Conservation (phyloP, 1,140 invertebrate genomes). For the Adelges cooleyi region DNA sequence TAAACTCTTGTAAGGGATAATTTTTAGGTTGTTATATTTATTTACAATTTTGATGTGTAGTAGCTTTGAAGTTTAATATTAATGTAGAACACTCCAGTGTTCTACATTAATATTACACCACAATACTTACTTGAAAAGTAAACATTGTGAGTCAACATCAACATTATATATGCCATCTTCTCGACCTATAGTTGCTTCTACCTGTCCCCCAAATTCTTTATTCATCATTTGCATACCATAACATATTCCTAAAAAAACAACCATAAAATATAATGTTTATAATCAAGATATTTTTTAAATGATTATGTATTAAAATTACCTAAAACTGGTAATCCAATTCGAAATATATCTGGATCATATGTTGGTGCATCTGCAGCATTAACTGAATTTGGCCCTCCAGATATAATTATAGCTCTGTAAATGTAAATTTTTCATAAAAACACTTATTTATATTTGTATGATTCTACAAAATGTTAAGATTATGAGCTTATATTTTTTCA, state of each 20-base stretch:
- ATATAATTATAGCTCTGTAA: conserved; percentile 90
- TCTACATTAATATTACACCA: not conserved
- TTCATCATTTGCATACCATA: conserved; percentile 99
- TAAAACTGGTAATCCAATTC: conserved; percentile 86
- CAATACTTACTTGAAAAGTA: conserved; percentile 79
- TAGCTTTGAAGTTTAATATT: conserved; percentile 20
- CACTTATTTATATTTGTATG: too few species aligned
- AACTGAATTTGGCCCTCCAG: conserved; percentile 93
- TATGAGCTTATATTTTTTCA: too few species aligned
- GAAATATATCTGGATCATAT: conserved; percentile 92
- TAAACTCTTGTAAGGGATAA: too few species aligned
- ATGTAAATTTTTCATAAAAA: conserved; percentile 30
- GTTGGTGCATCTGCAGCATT: conserved; percentile 87
- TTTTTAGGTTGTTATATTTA: too few species aligned
- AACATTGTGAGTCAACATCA: conserved; percentile 76
- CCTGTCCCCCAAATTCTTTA: conserved; percentile 92
- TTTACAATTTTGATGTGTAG: too few species aligned
- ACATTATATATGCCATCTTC: conserved; percentile 93
- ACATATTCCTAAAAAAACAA: conserved; percentile 64
- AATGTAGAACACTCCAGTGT: not conserved
- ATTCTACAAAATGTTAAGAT: too few species aligned
- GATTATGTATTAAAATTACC: conserved; percentile 47
- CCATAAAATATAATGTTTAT: not conserved
- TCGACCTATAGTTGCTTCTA: conserved; percentile 68
- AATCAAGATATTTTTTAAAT: too few species aligned